Conservation (phyloP, 2,113 vertebrate genomes). For the Psilopsiagon aurifrons region DNA sequence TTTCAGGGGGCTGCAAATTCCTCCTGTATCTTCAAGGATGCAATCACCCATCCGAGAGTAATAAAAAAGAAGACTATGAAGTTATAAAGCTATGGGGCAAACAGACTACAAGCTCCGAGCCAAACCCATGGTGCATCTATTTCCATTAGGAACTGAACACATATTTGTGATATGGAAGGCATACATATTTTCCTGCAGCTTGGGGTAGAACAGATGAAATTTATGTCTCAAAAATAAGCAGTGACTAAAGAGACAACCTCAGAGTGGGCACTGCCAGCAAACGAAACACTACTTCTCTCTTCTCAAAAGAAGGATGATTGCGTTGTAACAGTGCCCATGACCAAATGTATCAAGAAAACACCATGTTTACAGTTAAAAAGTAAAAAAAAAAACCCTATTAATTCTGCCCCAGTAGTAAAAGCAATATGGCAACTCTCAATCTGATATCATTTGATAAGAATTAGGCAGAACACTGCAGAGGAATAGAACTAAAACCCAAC, state of each 20-base stretch:
- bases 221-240: neutral
- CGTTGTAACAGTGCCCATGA: neutral
- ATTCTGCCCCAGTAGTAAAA: neutral
- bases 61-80: constrained; percentile 17
- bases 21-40: constrained; percentile 3
- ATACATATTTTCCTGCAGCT: neutral
- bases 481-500: neutral
- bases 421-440: neutral
- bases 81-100: constrained; percentile 5
- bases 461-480: neutral
- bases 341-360: neutral
- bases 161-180: neutral
- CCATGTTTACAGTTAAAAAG: neutral
- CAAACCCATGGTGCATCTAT: neutral
- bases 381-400: neutral
- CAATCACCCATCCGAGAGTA: constrained; percentile 6
- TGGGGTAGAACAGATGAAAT: neutral
- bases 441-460: neutral
- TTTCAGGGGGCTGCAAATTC: constrained; percentile 25
- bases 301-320: neutral
- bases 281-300: neutral
- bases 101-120: constrained; percentile 12
- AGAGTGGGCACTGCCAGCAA: neutral
- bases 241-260: neutral
- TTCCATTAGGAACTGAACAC: constrained; percentile 36